Evolutionary conservation across 2,888 invertebrate genomes (phyloP).

Genomic region (Tiphia femorata): DNA sequence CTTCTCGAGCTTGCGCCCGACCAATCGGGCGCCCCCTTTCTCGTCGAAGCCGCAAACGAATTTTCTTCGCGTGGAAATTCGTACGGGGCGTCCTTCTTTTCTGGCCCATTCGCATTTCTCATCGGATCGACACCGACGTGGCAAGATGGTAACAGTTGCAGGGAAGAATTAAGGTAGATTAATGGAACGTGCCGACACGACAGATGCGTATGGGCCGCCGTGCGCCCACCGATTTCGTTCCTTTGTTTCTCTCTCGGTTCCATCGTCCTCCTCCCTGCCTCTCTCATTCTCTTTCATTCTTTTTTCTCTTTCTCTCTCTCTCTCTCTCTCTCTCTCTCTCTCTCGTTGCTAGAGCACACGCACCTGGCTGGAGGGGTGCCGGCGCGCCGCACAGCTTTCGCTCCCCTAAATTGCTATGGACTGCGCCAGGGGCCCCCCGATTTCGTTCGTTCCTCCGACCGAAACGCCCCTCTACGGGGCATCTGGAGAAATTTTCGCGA

Average conservation of each 20-base stretch:
- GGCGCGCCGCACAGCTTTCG: constrained; percentile 3
- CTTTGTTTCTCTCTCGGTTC: constrained; percentile 25
- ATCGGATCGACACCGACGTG: background rate
- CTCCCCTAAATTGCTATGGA: constrained; percentile 29
- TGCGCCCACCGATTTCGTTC: constrained; percentile 41
- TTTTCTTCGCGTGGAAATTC: too few relatives aligned
- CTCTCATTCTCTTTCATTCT: background rate
- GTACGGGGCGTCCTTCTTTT: background rate
- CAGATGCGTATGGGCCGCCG: constrained; percentile 55
- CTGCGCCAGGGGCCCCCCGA: constrained; percentile 25
- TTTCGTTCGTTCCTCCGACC: constrained; percentile 18
- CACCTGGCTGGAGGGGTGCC: constrained; percentile 27
- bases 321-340: constrained; percentile 3
- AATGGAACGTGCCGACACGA: constrained; percentile 50
- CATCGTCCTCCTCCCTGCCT: constrained; percentile 6
- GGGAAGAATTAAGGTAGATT: constrained; percentile 54
- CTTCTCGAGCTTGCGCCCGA: too few relatives aligned
- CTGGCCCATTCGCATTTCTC: background rate
- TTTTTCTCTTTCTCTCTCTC: constrained; percentile 15
- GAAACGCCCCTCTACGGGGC: background rate
- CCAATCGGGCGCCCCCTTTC: too few relatives aligned
- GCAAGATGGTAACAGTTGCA: constrained; percentile 25
- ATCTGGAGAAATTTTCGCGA: constrained; percentile 9
- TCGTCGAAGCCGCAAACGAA: too few relatives aligned
- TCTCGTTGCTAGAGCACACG: constrained; percentile 11